phyloP scores from a whole-genome alignment of 2,888 invertebrate species.

The Pyrocoelia pectoralis region DNA sequence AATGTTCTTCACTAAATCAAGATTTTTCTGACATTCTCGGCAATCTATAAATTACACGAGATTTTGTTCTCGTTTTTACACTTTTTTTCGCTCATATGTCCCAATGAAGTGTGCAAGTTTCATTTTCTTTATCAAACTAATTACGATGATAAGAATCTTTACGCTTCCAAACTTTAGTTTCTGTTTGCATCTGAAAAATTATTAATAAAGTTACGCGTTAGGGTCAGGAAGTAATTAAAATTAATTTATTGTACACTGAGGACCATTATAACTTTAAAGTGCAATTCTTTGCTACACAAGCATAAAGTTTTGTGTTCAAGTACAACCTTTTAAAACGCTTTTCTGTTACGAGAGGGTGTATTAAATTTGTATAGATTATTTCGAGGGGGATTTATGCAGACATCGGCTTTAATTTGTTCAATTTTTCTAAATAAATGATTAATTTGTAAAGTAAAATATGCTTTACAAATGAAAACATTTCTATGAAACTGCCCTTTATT shows the following conservation, averaged over 20 bases:
- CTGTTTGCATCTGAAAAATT: neutral
- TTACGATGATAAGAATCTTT: neutral
- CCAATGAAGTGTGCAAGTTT: neutral
- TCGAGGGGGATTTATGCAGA: too few relatives aligned
- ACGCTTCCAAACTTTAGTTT: too few relatives aligned
- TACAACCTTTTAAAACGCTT: too few relatives aligned
- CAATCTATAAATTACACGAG: constrained; percentile 6
- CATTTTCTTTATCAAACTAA: neutral
- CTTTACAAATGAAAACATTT: too few relatives aligned
- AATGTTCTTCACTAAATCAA: constrained; percentile 25
- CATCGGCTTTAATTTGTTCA: too few relatives aligned
- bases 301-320: too few relatives aligned
- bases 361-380: too few relatives aligned
- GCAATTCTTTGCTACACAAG: too few relatives aligned
- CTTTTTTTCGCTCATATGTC: neutral
- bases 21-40: constrained; percentile 15
- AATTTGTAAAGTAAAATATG: too few relatives aligned
- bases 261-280: neutral
- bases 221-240: neutral
- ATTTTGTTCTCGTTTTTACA: constrained; percentile 4
- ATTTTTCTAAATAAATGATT: too few relatives aligned
- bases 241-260: neutral
- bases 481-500: too few relatives aligned
- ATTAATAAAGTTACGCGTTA: neutral
- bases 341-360: too few relatives aligned